phyloP scores from a whole-genome alignment of 2,113 vertebrate species.

The Gavialis gangeticus region DNA sequence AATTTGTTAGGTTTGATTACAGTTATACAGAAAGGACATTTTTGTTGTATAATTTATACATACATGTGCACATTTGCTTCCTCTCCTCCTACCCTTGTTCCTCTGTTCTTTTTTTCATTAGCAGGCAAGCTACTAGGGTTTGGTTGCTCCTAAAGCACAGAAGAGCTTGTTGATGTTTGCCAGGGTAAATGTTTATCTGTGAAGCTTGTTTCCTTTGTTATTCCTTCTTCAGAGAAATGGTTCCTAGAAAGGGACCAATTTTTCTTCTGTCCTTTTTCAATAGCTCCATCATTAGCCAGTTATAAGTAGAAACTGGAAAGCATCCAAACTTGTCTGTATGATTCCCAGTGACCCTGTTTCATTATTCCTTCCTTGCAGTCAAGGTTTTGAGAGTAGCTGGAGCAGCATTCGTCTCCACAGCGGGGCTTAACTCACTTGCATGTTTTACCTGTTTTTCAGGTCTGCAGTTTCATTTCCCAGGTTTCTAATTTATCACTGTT shows the following conservation, averaged over 20 bases:
- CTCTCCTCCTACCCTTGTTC: background rate
- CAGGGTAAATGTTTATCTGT: background rate
- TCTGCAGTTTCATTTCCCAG: background rate
- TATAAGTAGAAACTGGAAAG: slow-evolving; percentile 48
- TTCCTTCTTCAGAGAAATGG: fast-evolving
- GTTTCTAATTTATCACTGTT: slow-evolving; percentile 2
- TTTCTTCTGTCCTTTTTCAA: slow-evolving; percentile 62
- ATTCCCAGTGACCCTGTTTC: slow-evolving; percentile 61
- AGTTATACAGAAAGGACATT: fast-evolving
- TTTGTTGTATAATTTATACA: background rate
- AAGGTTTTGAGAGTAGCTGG: background rate
- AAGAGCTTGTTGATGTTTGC: background rate
- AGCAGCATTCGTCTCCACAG: background rate
- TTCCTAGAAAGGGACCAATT: slow-evolving; percentile 68
- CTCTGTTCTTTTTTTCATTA: background rate
- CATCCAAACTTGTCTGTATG: slow-evolving; percentile 25
- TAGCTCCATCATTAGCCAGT: background rate
- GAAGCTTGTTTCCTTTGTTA: background rate
- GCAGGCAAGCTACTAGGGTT: background rate
- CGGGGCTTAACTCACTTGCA: background rate
- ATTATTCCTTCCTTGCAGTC: slow-evolving; percentile 18
- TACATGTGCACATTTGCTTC: too few species aligned
- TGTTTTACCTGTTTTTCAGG: slow-evolving; percentile 12
- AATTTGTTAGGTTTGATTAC: fast-evolving
- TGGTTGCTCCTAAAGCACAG: background rate